Conservation (phyloP, 2,113 vertebrate species). For the Triplophysa rosa region DNA sequence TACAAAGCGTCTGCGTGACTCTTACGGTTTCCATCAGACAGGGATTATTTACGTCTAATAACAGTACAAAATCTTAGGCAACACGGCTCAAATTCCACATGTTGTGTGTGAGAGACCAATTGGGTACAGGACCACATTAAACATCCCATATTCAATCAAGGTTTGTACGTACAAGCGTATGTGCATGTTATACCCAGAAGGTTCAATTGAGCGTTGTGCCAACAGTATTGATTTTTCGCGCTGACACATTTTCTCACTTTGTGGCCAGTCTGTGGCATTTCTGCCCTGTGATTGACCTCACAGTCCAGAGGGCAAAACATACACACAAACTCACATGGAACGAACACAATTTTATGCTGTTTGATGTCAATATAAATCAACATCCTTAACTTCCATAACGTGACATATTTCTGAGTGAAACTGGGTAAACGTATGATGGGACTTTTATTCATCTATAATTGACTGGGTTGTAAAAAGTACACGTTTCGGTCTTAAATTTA, state of each 20-base stretch:
- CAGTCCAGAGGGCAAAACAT: conserved; percentile 29
- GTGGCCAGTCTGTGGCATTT: conserved; percentile 61
- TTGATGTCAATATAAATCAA: no score
- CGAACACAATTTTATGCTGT: neutral
- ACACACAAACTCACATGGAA: neutral
- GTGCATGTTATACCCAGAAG: conserved; percentile 46
- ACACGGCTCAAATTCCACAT: neutral
- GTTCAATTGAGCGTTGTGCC: conserved; percentile 41
- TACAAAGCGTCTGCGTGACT: conserved; percentile 8
- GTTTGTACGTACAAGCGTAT: conserved; percentile 28
- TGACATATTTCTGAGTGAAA: no score
- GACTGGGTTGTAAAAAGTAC: no score
- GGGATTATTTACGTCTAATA: conserved; percentile 15
- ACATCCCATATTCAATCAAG: conserved; percentile 15
- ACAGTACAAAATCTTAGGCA: conserved; percentile 37
- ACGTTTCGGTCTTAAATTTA: no score
- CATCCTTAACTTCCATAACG: neutral
- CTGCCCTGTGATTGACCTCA: conserved; percentile 47
- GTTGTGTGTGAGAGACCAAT: neutral
- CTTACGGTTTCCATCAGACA: neutral
- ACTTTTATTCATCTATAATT: no score
- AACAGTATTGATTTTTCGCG: conserved; percentile 66
- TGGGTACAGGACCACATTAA: neutral
- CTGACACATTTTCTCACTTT: conserved; percentile 61
- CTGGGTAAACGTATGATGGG: no score